These are phyloP conservation scores for Camarhynchus parvulus DNA, from an alignment of 2,113 vertebrate genomes.

Conservation along the genomic window DNA sequence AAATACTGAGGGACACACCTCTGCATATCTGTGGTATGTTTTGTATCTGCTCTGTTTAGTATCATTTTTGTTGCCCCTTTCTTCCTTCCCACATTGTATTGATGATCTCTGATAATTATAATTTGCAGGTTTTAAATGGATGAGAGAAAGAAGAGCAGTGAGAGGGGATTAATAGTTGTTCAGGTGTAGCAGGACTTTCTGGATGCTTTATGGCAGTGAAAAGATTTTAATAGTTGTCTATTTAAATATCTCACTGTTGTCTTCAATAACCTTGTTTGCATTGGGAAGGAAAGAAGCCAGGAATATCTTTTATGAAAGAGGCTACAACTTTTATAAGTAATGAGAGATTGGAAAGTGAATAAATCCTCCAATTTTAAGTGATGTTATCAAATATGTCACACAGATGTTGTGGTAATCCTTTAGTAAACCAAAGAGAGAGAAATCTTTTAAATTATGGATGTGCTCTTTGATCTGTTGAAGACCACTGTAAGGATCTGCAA, in stretches of 20 bases:
- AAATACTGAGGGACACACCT: accelerated
- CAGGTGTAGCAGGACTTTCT: neutral
- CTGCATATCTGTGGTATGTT: neutral
- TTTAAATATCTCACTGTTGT: neutral
- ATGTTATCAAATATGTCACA: neutral
- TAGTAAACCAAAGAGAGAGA: neutral
- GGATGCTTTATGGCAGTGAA: neutral
- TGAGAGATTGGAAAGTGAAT: neutral
- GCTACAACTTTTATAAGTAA: neutral
- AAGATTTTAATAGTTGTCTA: neutral
- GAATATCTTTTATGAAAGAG: neutral
- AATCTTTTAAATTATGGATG: neutral
- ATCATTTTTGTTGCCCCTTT: neutral
- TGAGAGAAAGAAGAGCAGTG: neutral
- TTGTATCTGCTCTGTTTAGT: neutral
- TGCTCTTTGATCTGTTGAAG: neutral
- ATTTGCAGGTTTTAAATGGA: neutral
- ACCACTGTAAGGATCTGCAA: neutral
- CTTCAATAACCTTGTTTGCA: neutral
- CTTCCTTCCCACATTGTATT: neutral
- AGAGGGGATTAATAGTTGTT: neutral
- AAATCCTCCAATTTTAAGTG: neutral
- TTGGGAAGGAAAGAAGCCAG: neutral
- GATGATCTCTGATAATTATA: neutral
- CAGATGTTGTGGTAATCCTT: neutral